A percentile compares a stretch with the other conserved stretches of the same genome.
Evolutionary conservation across 1,140 invertebrate species (phyloP).

Genomic region (Centruroides sculpturatus): DNA sequence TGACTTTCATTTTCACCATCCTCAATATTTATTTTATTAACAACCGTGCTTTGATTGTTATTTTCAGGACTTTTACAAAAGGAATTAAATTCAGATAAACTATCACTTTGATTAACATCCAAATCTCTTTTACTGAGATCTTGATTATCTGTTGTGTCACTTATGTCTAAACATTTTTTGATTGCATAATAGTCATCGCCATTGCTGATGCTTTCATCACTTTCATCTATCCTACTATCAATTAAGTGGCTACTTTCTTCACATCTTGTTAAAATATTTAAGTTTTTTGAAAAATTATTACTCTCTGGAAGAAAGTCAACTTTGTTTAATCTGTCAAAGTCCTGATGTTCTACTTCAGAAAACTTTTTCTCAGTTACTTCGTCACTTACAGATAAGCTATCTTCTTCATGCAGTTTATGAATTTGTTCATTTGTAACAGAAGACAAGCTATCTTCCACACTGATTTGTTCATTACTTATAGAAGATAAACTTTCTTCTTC

Average conservation of each 20-base stretch:
- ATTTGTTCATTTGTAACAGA: too few species aligned
- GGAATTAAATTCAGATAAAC: not conserved
- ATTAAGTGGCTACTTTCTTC: slow-evolving; percentile 45
- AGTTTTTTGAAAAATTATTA: too few species aligned
- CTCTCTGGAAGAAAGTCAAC: too few species aligned
- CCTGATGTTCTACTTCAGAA: too few species aligned
- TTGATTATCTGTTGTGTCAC: slow-evolving; percentile 1
- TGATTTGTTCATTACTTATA: too few species aligned
- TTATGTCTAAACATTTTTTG: not conserved
- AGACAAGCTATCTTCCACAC: too few species aligned
- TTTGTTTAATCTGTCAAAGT: too few species aligned
- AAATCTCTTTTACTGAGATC: not conserved
- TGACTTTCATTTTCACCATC: not conserved
- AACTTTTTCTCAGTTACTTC: too few species aligned
- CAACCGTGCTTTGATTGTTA: not conserved
- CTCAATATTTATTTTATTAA: not conserved
- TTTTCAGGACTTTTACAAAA: slow-evolving; percentile 12
- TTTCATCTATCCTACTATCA: slow-evolving; percentile 40
- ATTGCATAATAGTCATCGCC: not conserved
- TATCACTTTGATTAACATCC: not conserved
- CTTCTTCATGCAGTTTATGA: not conserved
- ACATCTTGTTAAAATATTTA: not conserved
- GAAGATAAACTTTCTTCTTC: too few species aligned
- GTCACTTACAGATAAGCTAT: too few species aligned
- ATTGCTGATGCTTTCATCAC: not conserved